Percentiles rank a stretch among this genome's conserved stretches.
Conservation (phyloP, 1,140 invertebrate genomes). For the Diachasma alloeum region DNA sequence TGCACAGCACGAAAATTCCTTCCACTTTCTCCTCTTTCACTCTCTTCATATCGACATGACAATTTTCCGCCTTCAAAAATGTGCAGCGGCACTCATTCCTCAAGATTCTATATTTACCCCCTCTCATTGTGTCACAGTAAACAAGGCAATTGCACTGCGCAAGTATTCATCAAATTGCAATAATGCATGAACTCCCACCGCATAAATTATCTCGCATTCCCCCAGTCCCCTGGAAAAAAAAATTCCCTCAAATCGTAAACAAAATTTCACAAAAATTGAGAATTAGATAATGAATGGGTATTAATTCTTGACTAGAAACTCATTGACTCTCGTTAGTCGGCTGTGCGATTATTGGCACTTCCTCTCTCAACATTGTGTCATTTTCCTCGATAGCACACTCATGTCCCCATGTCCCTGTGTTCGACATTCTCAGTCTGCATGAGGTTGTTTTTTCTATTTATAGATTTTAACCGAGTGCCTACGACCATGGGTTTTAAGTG, state of each 20-base stretch:
- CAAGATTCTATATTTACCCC: constrained; percentile 11
- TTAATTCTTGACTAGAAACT: too few species aligned
- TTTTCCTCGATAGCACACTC: constrained; percentile 16
- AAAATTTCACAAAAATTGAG: too few species aligned
- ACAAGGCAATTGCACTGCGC: background rate
- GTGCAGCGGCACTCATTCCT: background rate
- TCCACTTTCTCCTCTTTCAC: too few species aligned
- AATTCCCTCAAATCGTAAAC: too few species aligned
- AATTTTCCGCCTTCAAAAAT: background rate
- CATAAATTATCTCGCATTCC: background rate
- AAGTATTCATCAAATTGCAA: background rate
- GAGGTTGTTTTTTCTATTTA: background rate
- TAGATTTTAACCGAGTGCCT: background rate
- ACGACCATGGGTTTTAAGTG: background rate
- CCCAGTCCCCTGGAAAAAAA: background rate
- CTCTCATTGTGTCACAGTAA: background rate
- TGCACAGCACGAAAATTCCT: too few species aligned
- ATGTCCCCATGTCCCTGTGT: background rate
- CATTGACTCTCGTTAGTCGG: background rate
- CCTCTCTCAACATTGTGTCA: constrained; percentile 20
- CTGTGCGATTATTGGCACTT: background rate
- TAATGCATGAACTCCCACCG: too few species aligned
- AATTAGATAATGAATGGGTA: too few species aligned
- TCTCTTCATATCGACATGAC: too few species aligned
- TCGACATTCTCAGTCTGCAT: background rate